These are phyloP conservation scores for Lydus trimaculatus DNA, from an alignment of 2,888 invertebrate genomes.

Conservation along the genomic window DNA sequence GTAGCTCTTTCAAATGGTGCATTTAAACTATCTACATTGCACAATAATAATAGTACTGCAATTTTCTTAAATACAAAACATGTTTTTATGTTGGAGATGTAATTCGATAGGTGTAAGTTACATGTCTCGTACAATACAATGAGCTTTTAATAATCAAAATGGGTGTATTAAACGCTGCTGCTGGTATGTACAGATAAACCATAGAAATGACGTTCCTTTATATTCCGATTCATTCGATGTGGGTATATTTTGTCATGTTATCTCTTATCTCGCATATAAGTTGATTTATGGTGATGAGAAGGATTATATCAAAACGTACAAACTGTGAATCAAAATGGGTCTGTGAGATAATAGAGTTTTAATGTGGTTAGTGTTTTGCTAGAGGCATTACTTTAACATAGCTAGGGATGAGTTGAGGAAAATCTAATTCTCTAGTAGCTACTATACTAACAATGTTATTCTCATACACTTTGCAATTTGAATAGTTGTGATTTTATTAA, in stretches of 20 bases:
- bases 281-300: constrained; percentile 40
- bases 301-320: constrained; percentile 39
- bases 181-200: constrained; percentile 17
- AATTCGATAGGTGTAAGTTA: constrained; percentile 24
- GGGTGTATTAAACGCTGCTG: constrained; percentile 18
- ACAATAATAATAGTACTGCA: background rate
- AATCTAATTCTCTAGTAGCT: constrained; percentile 43
- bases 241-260: background rate
- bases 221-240: background rate
- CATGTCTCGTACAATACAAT: constrained; percentile 9
- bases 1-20: constrained; percentile 2
- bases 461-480: constrained; percentile 30
- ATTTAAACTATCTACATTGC: background rate
- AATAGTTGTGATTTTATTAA: background rate
- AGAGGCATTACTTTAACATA: constrained; percentile 42
- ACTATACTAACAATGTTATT: constrained; percentile 38
- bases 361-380: constrained; percentile 50
- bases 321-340: constrained; percentile 38
- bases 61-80: constrained; percentile 15
- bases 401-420: constrained; percentile 33
- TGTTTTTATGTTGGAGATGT: constrained; percentile 13
- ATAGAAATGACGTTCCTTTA: background rate
- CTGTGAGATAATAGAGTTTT: constrained; percentile 53
- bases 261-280: background rate
- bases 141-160: constrained; percentile 24